Percentiles rank a stretch among this genome's conserved stretches.
These are phyloP conservation scores for Cotesia vestalis DNA, from an alignment of 1,140 invertebrate genomes.

Conservation along the genomic window DNA sequence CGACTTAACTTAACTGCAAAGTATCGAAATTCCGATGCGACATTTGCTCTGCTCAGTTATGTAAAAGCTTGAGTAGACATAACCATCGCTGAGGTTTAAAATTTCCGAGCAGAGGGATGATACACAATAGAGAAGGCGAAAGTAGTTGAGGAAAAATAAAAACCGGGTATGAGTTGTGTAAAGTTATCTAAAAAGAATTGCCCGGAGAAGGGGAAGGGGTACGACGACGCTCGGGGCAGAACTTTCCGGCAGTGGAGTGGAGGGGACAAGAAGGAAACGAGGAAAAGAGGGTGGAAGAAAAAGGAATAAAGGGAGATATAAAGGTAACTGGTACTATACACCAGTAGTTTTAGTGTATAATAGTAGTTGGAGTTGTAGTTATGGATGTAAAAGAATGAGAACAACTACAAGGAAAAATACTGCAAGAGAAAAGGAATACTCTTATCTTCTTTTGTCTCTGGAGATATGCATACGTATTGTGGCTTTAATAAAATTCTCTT, in stretches of 20 bases:
- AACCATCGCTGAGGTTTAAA: too few relatives aligned
- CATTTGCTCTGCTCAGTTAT: too few relatives aligned
- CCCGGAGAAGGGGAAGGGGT: too few relatives aligned
- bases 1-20: too few relatives aligned
- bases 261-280: neutral
- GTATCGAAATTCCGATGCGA: too few relatives aligned
- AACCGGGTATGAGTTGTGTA: constrained; percentile 17
- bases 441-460: constrained; percentile 35
- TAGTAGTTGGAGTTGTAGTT: constrained; percentile 23
- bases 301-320: neutral
- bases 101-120: neutral
- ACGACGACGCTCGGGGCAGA: too few relatives aligned
- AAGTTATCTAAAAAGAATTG: constrained; percentile 22
- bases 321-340: constrained; percentile 1
- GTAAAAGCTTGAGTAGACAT: too few relatives aligned
- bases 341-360: constrained; percentile 13
- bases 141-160: constrained; percentile 1
- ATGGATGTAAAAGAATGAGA: constrained; percentile 31
- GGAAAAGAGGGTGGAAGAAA: constrained; percentile 10
- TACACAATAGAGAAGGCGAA: neutral
- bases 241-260: too few relatives aligned
- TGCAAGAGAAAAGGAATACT: constrained; percentile 28
- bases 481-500: constrained; percentile 37
- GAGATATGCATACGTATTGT: constrained; percentile 31
- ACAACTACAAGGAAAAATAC: neutral